phyloP scores from a whole-genome alignment of 35 echinoderm and acorn worm genomes.

The Hemicentrotus pulcherrimus region DNA sequence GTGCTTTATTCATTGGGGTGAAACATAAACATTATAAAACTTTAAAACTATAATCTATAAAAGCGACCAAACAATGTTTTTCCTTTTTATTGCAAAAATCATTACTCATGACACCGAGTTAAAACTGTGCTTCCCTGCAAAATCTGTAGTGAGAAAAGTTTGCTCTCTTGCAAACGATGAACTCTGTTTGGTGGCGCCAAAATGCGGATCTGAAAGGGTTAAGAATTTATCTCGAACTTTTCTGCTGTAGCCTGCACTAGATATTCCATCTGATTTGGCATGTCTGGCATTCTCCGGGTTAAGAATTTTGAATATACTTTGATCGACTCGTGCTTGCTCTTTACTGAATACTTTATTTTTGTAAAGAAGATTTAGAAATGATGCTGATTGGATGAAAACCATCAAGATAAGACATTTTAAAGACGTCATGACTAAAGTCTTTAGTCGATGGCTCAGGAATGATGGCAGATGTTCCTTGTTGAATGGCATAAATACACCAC shows the following conservation, averaged over 20 bases:
- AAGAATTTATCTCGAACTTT: not conserved
- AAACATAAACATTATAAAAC: too few species aligned
- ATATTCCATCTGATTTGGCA: not conserved
- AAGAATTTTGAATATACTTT: not conserved
- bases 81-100: too few species aligned
- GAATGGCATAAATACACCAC: not conserved
- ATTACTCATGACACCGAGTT: too few species aligned
- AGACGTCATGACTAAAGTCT: slow-evolving; percentile 2
- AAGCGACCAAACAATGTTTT: too few species aligned
- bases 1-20: too few species aligned
- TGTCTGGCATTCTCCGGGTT: not conserved
- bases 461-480: not conserved
- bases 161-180: not conserved
- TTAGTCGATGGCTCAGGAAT: not conserved
- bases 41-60: too few species aligned
- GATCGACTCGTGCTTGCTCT: not conserved
- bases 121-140: too few species aligned
- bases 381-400: not conserved
- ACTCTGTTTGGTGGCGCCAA: not conserved
- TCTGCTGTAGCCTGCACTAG: not conserved
- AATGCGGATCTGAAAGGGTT: not conserved
- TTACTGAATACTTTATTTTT: not conserved
- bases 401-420: not conserved
- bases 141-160: too few species aligned
- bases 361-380: not conserved